Conservation (phyloP, 2,888 invertebrate species). For the Dicranocentrus wangi region DNA sequence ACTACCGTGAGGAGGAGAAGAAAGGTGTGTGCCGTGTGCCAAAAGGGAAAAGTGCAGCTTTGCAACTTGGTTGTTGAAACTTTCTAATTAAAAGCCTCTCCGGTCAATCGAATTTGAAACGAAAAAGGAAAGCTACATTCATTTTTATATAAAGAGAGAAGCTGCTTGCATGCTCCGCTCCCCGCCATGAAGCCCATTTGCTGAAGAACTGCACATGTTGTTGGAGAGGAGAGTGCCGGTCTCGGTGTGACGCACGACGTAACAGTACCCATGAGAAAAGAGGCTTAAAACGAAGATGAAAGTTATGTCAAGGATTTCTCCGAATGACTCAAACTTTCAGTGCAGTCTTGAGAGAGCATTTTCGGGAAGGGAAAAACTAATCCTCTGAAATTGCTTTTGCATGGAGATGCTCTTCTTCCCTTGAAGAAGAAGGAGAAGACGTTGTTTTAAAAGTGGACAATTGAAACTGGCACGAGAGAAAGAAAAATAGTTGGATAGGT, state of each 20-base stretch:
- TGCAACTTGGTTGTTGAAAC: conserved; percentile 19
- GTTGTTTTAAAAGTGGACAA: too few species aligned
- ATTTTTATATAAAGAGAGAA: neutral
- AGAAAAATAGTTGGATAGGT: too few species aligned
- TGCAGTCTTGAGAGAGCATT: neutral
- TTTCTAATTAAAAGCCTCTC: conserved; percentile 49
- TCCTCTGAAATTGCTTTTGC: conserved; percentile 38
- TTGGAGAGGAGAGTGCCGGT: too few species aligned
- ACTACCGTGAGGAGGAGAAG: too few species aligned
- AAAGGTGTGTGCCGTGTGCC: conserved; percentile 11
- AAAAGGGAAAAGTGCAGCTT: conserved; percentile 27
- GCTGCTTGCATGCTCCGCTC: too few species aligned
- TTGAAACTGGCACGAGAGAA: too few species aligned
- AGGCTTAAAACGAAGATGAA: conserved; percentile 33
- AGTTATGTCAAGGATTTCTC: conserved; percentile 41
- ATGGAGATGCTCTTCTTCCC: conserved; percentile 23
- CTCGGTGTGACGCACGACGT: neutral
- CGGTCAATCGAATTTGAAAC: conserved; percentile 33
- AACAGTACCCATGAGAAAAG: conserved; percentile 7
- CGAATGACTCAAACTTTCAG: conserved; percentile 31
- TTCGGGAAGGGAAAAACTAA: conserved; percentile 28
- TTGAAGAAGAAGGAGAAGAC: too few species aligned
- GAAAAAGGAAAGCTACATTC: neutral
- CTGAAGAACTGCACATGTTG: too few species aligned
- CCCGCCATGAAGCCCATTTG: too few species aligned